Evolutionary conservation across 2,888 invertebrate genomes (phyloP).

Genomic region (Blastobasis lacticolella): DNA sequence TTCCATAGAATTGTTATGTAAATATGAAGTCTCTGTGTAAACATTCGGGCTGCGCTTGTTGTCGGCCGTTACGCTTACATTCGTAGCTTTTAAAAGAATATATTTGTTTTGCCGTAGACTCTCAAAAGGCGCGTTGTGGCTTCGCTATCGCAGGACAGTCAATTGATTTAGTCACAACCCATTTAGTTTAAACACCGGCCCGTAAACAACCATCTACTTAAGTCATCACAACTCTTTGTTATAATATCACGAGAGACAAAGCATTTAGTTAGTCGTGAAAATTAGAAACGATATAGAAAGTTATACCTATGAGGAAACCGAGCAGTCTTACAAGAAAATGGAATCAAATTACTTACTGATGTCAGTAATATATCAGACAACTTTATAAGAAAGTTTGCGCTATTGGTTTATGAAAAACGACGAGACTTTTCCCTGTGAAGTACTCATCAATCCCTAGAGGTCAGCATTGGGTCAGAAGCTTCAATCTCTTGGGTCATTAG

Average conservation of each 20-base stretch:
- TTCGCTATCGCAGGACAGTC: conserved; percentile 1
- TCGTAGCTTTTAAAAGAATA: conserved; percentile 42
- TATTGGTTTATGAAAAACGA: no score
- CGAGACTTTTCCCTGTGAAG: no score
- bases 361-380: no score
- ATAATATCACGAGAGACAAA: not conserved
- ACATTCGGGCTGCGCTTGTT: conserved; percentile 43
- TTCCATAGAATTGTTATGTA: conserved; percentile 48
- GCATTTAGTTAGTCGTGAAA: no score
- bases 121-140: conserved; percentile 21
- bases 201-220: not conserved
- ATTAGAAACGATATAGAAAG: no score
- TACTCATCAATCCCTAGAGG: no score
- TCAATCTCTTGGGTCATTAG: not conserved
- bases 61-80: conserved; percentile 48
- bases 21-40: conserved; percentile 45
- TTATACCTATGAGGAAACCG: no score
- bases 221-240: not conserved
- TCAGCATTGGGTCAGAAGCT: no score
- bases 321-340: no score
- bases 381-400: no score
- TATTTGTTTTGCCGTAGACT: conserved; percentile 41
- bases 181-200: conserved; percentile 3
- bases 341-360: no score
- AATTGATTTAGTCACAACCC: conserved; percentile 10